These are phyloP conservation scores for Drosophila mettleri DNA, from an alignment of 2,888 invertebrate species.

Conservation along the genomic window DNA sequence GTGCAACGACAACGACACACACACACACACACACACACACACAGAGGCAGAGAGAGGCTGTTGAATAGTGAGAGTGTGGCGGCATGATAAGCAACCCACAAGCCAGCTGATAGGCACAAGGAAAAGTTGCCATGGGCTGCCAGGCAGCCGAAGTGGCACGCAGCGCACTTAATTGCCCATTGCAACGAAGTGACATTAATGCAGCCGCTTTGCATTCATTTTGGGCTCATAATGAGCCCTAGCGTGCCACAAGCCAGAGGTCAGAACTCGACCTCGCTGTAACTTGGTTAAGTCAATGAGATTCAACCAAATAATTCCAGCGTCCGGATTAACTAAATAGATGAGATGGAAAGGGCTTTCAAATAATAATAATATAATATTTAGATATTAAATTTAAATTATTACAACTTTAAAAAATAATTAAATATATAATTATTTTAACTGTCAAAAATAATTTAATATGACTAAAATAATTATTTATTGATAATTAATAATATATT, in stretches of 20 bases:
- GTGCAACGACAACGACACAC: conserved; percentile 31
- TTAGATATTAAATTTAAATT: too few relatives aligned
- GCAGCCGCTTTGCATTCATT: conserved; percentile 80
- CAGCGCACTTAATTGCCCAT: conserved; percentile 55
- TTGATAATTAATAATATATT: too few relatives aligned
- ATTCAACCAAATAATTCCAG: conserved; percentile 2
- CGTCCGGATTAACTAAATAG: too few relatives aligned
- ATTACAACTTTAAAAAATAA: too few relatives aligned
- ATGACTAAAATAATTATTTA: too few relatives aligned
- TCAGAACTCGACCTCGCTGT: conserved; percentile 27
- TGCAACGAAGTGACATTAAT: conserved; percentile 67
- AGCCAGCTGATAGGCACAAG: conserved; percentile 60
- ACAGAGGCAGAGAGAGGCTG: conserved; percentile 11
- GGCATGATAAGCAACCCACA: conserved; percentile 66
- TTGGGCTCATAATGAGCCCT: conserved; percentile 68
- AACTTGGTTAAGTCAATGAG: conserved; percentile 16
- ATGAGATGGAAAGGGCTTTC: too few relatives aligned
- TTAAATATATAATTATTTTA: too few relatives aligned
- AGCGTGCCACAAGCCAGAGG: conserved; percentile 49
- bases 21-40: conserved; percentile 17
- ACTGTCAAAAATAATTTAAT: too few relatives aligned
- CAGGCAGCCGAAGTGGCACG: conserved; percentile 45
- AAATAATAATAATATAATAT: too few relatives aligned
- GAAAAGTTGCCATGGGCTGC: conserved; percentile 9
- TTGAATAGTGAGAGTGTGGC: conserved; percentile 75